Base-by-base conservation (phyloP, 2,113 vertebrate species). In the Scalopus aquaticus region DNA sequence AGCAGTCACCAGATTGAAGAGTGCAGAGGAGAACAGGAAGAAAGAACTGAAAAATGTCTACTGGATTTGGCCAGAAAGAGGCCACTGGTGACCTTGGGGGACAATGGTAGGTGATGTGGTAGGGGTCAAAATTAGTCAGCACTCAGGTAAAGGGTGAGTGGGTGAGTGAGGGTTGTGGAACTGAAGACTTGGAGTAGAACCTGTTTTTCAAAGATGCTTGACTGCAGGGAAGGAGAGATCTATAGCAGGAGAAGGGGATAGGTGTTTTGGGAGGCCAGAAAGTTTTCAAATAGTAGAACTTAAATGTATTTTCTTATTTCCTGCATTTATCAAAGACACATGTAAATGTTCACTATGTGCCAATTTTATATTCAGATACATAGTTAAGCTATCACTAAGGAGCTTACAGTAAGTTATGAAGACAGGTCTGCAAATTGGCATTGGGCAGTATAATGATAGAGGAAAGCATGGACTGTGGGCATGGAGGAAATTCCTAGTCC, bases 231-330 rank as follows among this genome's bases (percentile, higher is more conserved):
- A 84, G 39, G 26, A 58, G 49, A 78, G 26, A 37, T 32, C 84
- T 54, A 19, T 32, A 13, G 17, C 22, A 64, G 39, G 64, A 13
- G 11, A 19, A 60, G 19, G 9, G 39, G 49, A 49, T 2, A 54
- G 20, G 58, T 62, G 11, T 82, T 93, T 90, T 65, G 90, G 11
- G 24, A 17, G 44, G 1, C n/a, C 39, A 72, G 28, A 76, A 42
- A 56, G 15, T 84, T 95, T 86, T 91, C 77, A 83, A 80, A 93
- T 9, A 60, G 82, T 5, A 86, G 26, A 85, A 58, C 22, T 35
- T 95, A 78, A 72, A 93, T 65, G 37, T 62, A 76, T 70, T 79
- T 92, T 58, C 11, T 94, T 88, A 37, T 39, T 93, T 81, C 39
- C 42, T 93, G 91, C 26, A 16, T 86, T 91, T 96, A 60, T 73